These are phyloP conservation scores for Chrysemys picta DNA, from an alignment of 2,113 vertebrate species.

Conservation along the genomic window DNA sequence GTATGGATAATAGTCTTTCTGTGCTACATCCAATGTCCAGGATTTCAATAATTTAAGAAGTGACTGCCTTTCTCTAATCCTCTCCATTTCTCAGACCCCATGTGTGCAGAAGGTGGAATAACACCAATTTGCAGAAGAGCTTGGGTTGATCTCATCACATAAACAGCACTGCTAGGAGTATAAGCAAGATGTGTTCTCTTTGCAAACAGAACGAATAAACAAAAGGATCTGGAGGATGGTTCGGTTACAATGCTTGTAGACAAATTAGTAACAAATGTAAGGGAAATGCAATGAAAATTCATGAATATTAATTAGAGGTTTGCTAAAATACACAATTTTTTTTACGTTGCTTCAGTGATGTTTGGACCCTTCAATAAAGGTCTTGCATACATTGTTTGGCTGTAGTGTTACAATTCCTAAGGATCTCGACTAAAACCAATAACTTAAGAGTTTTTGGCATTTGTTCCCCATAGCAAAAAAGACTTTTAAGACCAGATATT, in stretches of 20 bases:
- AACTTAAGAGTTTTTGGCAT: neutral
- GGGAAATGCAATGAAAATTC: neutral
- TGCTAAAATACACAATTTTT: neutral
- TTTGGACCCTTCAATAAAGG: neutral
- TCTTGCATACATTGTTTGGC: neutral
- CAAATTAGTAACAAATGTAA: neutral
- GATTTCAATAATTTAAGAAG: constrained; percentile 44
- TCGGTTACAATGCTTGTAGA: neutral
- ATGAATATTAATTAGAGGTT: neutral
- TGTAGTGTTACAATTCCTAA: neutral
- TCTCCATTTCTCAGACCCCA: neutral
- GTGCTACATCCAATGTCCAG: neutral
- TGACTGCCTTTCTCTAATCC: constrained; percentile 9
- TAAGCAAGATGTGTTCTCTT: neutral
- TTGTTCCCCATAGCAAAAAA: neutral
- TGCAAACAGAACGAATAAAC: neutral
- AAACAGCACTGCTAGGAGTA: neutral
- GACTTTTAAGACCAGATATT: neutral
- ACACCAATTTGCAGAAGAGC: neutral
- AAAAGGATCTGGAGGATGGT: neutral
- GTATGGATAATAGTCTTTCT: constrained; percentile 27
- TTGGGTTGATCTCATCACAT: neutral
- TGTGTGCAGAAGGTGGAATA: constrained; percentile 9
- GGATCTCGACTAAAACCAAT: neutral
- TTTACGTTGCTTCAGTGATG: neutral